These are phyloP conservation scores for Holocentrus rufus DNA, from an alignment of 2,797 vertebrate species.

Conservation along the genomic window DNA sequence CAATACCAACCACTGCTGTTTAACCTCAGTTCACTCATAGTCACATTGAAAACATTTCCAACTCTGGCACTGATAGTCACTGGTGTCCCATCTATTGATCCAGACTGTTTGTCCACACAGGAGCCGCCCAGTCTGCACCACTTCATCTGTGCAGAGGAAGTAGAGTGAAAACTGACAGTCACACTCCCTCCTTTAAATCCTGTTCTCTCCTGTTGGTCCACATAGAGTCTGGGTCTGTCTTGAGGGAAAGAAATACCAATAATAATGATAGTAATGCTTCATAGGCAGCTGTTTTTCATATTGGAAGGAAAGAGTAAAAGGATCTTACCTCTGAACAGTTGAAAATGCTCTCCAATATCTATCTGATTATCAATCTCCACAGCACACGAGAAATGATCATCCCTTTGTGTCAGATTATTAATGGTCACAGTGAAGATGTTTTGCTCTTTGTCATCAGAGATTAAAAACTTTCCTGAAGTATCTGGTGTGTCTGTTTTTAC, in stretches of 20 bases:
- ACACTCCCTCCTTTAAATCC: conserved; percentile 34
- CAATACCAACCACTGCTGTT: conserved; percentile 61
- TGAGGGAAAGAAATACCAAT: conserved; percentile 1
- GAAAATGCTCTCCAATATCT: neutral
- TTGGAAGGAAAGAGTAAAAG: too few species aligned
- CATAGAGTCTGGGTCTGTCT: conserved; percentile 24
- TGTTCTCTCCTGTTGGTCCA: conserved; percentile 32
- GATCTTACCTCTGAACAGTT: conserved; percentile 38
- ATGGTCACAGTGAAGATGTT: conserved; percentile 49
- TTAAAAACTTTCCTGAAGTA: conserved; percentile 16
- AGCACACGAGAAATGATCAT: conserved; percentile 14
- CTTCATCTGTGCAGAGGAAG: accelerated
- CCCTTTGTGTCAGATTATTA: accelerated
- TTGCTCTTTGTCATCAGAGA: conserved; percentile 42
- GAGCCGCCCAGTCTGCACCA: conserved; percentile 43
- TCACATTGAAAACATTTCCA: conserved; percentile 28
- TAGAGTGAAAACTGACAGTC: conserved; percentile 15
- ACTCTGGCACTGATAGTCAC: conserved; percentile 17
- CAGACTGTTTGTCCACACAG: conserved; percentile 14
- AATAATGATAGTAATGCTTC: too few species aligned
- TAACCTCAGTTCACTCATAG: conserved; percentile 28
- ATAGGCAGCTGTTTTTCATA: too few species aligned
- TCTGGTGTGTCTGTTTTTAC: neutral
- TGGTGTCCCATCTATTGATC: conserved; percentile 1
- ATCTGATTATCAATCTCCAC: accelerated